Evolutionary conservation across 30 jellyfish, hydroid and myxozoan species (phyloP).

Genomic region (Sanderia malayensis): DNA sequence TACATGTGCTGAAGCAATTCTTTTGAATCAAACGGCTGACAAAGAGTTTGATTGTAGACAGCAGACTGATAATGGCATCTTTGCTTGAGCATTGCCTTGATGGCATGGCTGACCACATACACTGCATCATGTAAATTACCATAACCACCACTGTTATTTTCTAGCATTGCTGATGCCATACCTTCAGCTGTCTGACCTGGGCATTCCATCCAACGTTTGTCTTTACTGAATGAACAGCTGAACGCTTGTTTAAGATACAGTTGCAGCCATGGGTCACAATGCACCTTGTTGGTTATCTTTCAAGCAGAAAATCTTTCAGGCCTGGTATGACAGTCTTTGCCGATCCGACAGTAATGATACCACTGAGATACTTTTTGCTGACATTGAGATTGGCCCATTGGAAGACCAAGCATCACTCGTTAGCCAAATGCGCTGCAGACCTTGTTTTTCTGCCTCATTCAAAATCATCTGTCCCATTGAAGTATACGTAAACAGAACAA

Average conservation of each 20-base stretch:
- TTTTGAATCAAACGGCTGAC: slow-evolving; percentile 40
- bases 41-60: slow-evolving; percentile 14
- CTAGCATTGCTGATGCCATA: slow-evolving; percentile 40
- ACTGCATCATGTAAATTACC: slow-evolving; percentile 72
- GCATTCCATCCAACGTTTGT: background rate
- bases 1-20: slow-evolving; percentile 36
- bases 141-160: slow-evolving; percentile 51
- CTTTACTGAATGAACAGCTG: slow-evolving; percentile 21
- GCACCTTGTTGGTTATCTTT: slow-evolving; percentile 33
- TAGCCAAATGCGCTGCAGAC: slow-evolving; percentile 66
- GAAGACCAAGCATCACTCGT: slow-evolving; percentile 97
- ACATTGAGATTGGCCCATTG: slow-evolving; percentile 51
- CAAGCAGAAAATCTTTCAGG: slow-evolving; percentile 30
- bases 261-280: slow-evolving; percentile 80
- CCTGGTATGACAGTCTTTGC: slow-evolving; percentile 50
- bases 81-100: slow-evolving; percentile 24
- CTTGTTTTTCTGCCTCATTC: slow-evolving; percentile 69
- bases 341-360: slow-evolving; percentile 70
- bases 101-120: slow-evolving; percentile 60
- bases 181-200: slow-evolving; percentile 45
- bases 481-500: slow-evolving; percentile 68
- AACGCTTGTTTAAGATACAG: slow-evolving; percentile 36
- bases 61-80: slow-evolving; percentile 39
- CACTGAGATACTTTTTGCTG: slow-evolving; percentile 42
- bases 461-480: slow-evolving; percentile 68